phyloP scores from a whole-genome alignment of 2,888 invertebrate species.

The Trichogramma evanescens region DNA sequence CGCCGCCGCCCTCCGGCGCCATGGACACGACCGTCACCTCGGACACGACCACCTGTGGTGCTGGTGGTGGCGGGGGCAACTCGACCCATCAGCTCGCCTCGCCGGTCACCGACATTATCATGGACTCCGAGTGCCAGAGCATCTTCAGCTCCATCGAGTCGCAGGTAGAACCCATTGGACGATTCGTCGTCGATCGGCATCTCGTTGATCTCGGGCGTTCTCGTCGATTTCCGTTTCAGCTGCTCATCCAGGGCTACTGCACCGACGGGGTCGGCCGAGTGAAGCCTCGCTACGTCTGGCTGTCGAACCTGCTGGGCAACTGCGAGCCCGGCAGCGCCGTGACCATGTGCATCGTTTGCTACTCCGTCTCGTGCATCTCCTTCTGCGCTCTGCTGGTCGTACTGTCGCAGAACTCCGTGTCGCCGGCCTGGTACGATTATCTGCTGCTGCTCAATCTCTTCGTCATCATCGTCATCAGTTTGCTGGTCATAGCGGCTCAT shows the following conservation, averaged over 20 bases:
- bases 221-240: neutral
- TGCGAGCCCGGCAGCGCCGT: constrained; percentile 72
- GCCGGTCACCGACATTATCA: constrained; percentile 37
- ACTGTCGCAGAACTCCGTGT: constrained; percentile 21
- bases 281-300: constrained; percentile 64
- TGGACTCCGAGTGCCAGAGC: constrained; percentile 38
- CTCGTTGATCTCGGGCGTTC: neutral
- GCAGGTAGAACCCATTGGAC: constrained; percentile 25
- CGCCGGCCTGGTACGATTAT: constrained; percentile 62
- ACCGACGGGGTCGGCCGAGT: constrained; percentile 60
- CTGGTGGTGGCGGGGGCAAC: constrained; percentile 26
- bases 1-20: constrained; percentile 16
- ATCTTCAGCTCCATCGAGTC: constrained; percentile 33
- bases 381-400: constrained; percentile 55
- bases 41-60: constrained; percentile 16
- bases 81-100: constrained; percentile 31
- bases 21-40: constrained; percentile 23
- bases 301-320: constrained; percentile 66
- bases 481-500: constrained; percentile 68
- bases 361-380: constrained; percentile 61
- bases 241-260: constrained; percentile 18
- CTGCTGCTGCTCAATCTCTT: constrained; percentile 58
- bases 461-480: constrained; percentile 59
- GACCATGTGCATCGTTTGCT: constrained; percentile 64
- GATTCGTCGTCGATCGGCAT: neutral